Conservation (phyloP, 2,797 vertebrate species). For the Kryptolebias ocellatus region DNA sequence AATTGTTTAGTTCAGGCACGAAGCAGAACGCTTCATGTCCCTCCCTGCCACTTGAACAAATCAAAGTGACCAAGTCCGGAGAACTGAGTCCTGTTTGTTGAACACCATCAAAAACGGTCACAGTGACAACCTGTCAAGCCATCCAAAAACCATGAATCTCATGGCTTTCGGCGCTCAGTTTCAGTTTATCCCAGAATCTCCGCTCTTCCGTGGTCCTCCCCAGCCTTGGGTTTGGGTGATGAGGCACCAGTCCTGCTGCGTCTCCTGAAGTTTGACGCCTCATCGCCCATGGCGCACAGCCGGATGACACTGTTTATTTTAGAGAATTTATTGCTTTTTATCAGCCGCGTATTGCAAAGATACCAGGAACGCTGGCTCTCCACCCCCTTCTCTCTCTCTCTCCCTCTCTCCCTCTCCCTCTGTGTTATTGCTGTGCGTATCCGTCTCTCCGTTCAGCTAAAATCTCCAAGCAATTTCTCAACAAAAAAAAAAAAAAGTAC, state of each 20-base stretch:
- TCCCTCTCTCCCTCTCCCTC: constrained; percentile 19
- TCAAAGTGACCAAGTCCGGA: constrained; percentile 76
- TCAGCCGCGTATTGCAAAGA: constrained; percentile 77
- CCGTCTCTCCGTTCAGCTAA: constrained; percentile 57
- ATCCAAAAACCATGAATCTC: constrained; percentile 49
- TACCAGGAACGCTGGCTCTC: constrained; percentile 62
- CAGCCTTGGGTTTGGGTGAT: constrained; percentile 60
- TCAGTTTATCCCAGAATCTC: constrained; percentile 48
- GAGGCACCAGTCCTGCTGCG: constrained; percentile 68
- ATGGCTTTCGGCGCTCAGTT: constrained; percentile 43
- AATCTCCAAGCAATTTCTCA: constrained; percentile 67
- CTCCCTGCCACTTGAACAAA: constrained; percentile 68
- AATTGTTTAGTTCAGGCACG: constrained; percentile 57
- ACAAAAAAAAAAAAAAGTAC: constrained; percentile 54
- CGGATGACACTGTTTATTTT: constrained; percentile 69
- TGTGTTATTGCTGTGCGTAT: constrained; percentile 74
- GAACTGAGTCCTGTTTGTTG: constrained; percentile 55
- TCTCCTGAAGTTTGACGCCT: constrained; percentile 80
- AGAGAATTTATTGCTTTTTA: constrained; percentile 79
- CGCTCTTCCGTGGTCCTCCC: constrained; percentile 46
- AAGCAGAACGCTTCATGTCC: constrained; percentile 67
- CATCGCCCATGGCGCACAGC: constrained; percentile 77
- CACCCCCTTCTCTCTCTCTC: constrained; percentile 21
- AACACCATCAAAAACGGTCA: constrained; percentile 75
- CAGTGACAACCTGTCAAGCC: constrained; percentile 72